phyloP scores from a whole-genome alignment of 2,888 invertebrate species.

The Caenorhabditis drosophilae region DNA sequence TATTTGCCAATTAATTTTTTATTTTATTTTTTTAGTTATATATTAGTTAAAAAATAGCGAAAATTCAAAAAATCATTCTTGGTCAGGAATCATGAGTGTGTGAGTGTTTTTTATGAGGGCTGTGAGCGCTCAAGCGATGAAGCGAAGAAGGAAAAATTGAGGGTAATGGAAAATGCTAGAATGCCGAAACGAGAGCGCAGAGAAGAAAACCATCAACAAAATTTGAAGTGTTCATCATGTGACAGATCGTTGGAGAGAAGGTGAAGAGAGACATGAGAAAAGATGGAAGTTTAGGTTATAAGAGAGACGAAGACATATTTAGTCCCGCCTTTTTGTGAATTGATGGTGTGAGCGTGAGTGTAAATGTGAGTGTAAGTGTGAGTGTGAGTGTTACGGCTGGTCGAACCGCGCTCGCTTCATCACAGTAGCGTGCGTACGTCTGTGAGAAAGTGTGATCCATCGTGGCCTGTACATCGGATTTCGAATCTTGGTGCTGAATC shows the following conservation, averaged over 20 bases:
- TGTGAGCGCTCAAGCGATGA: not conserved
- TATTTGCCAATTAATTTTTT: not conserved
- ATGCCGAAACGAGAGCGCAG: slow-evolving; percentile 26
- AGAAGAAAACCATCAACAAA: slow-evolving; percentile 3
- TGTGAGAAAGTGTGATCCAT: slow-evolving; percentile 11
- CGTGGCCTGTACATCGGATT: not conserved
- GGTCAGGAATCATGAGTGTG: not conserved
- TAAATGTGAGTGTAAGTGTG: too few relatives aligned
- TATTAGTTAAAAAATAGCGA: too few relatives aligned
- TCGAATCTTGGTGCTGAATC: slow-evolving; percentile 5
- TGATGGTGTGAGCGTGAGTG: too few relatives aligned
- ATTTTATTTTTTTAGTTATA: not conserved
- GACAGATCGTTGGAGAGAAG: too few relatives aligned
- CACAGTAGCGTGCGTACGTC: slow-evolving; percentile 38
- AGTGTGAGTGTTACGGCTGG: too few relatives aligned
- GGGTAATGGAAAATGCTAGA: slow-evolving; percentile 17
- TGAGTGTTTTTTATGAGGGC: not conserved
- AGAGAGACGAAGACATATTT: slow-evolving; percentile 9
- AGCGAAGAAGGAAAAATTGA: not conserved
- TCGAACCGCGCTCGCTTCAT: slow-evolving; percentile 20
- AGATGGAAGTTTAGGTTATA: too few relatives aligned
- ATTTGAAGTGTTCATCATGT: not conserved
- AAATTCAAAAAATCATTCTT: too few relatives aligned
- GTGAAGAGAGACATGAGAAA: too few relatives aligned
- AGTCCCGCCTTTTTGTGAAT: slow-evolving; percentile 14